Conservation (phyloP, 2,888 invertebrate species). For the Cosmopolites sordidus region DNA sequence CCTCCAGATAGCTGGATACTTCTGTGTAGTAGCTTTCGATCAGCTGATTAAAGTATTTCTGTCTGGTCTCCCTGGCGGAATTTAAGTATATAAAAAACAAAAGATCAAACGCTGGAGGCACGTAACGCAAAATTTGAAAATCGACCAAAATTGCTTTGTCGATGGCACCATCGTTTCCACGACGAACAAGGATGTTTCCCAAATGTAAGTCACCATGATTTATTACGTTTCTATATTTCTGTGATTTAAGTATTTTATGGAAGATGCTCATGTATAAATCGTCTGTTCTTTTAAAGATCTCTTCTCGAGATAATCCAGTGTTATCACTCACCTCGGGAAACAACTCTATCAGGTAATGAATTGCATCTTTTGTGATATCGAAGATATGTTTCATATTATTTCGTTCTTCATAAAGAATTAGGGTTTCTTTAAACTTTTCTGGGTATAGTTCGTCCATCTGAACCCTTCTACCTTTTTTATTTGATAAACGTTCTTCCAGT, state of each 20-base stretch:
- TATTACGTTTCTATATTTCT: constrained; percentile 38
- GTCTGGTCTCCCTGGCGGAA: constrained; percentile 28
- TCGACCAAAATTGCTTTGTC: constrained; percentile 38
- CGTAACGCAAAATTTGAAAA: constrained; percentile 48
- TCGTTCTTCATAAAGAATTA: neutral
- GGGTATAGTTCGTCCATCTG: constrained; percentile 36
- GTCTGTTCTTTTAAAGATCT: neutral
- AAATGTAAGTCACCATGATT: constrained; percentile 41
- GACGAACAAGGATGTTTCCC: constrained; percentile 38
- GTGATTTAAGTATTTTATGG: neutral
- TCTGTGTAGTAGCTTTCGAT: constrained; percentile 31
- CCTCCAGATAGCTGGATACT: constrained; percentile 25
- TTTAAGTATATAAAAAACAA: constrained; percentile 39
- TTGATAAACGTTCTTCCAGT: constrained; percentile 31
- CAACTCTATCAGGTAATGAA: neutral
- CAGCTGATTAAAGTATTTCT: constrained; percentile 27
- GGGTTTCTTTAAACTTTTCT: neutral
- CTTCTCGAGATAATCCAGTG: neutral
- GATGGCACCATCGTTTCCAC: constrained; percentile 21
- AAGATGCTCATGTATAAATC: neutral
- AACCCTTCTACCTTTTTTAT: constrained; percentile 27
- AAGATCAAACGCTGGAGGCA: constrained; percentile 62
- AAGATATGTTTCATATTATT: too few relatives aligned
- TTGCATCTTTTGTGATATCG: too few relatives aligned
- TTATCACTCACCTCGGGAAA: neutral